These are phyloP conservation scores for Pseudopodoces humilis DNA, from an alignment of 2,113 vertebrate genomes.

Conservation along the genomic window DNA sequence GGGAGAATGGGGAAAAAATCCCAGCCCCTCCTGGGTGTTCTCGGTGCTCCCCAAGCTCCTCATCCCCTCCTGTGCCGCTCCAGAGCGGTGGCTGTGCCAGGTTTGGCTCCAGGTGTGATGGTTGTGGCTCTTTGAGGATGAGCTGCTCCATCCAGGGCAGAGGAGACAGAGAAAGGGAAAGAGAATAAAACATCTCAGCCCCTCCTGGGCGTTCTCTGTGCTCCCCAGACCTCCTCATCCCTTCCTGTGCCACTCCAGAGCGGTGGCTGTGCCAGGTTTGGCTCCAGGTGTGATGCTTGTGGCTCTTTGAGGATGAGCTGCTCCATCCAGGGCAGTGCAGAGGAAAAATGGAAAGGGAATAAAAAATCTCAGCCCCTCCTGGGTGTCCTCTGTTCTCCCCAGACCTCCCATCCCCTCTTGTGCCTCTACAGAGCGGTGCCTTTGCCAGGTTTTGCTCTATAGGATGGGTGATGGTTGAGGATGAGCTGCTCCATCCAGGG, in stretches of 20 bases:
- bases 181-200: neutral
- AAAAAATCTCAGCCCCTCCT: neutral
- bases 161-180: neutral
- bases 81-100: neutral
- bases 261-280: neutral
- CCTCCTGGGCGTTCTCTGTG: neutral
- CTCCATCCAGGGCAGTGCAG: neutral
- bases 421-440: neutral
- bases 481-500: no score
- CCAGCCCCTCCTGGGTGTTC: fast-evolving
- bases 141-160: neutral
- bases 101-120: neutral
- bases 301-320: no score
- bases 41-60: neutral
- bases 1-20: neutral
- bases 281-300: neutral
- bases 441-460: neutral
- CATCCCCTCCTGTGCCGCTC: fast-evolving
- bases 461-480: neutral
- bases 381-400: neutral
- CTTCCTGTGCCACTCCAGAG: neutral
- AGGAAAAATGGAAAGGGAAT: no score
- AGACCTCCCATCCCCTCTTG: no score
- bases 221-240: neutral
- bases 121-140: neutral